Conservation (phyloP, 1,140 invertebrate species). For the Diprion similis region DNA sequence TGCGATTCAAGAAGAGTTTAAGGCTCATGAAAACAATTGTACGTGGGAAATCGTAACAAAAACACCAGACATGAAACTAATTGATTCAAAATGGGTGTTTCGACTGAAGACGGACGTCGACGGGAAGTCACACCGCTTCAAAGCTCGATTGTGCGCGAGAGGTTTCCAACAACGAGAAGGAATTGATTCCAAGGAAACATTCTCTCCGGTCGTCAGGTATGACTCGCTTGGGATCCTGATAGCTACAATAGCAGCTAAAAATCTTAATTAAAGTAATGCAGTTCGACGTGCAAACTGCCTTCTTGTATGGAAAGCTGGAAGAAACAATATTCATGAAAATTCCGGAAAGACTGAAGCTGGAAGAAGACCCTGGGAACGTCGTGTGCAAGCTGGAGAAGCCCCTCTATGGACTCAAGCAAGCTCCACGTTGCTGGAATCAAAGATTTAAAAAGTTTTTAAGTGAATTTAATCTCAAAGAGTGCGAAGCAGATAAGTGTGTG, state of each 20-base stretch:
- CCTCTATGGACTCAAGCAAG: slow-evolving; percentile 52
- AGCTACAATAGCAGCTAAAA: slow-evolving; percentile 19
- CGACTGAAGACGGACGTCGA: slow-evolving; percentile 33
- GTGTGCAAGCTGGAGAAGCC: slow-evolving; percentile 47
- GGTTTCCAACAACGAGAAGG: slow-evolving; percentile 36
- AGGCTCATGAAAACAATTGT: slow-evolving; percentile 30
- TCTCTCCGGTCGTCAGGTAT: slow-evolving; percentile 41
- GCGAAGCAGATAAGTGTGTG: slow-evolving; percentile 37
- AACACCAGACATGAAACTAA: slow-evolving; percentile 33
- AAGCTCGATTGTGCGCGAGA: slow-evolving; percentile 29
- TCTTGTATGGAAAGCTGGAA: slow-evolving; percentile 28
- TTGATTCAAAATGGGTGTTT: slow-evolving; percentile 45
- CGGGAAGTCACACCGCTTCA: slow-evolving; percentile 17
- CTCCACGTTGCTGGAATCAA: slow-evolving; percentile 34
- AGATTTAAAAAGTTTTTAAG: slow-evolving; percentile 38
- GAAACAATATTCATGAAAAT: slow-evolving; percentile 32
- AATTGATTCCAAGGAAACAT: slow-evolving; percentile 40
- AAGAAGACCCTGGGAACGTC: slow-evolving; percentile 21
- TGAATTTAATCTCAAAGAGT: slow-evolving; percentile 33
- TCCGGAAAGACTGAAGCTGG: slow-evolving; percentile 39
- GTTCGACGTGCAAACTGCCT: slow-evolving; percentile 30
- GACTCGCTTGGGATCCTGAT: slow-evolving; percentile 32
- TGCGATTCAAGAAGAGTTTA: slow-evolving; percentile 38
- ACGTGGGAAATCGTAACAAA: slow-evolving; percentile 41
- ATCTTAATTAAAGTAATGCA: slow-evolving; percentile 20